Conservation (phyloP, 2,888 invertebrate genomes). For the Athalia rosae region DNA sequence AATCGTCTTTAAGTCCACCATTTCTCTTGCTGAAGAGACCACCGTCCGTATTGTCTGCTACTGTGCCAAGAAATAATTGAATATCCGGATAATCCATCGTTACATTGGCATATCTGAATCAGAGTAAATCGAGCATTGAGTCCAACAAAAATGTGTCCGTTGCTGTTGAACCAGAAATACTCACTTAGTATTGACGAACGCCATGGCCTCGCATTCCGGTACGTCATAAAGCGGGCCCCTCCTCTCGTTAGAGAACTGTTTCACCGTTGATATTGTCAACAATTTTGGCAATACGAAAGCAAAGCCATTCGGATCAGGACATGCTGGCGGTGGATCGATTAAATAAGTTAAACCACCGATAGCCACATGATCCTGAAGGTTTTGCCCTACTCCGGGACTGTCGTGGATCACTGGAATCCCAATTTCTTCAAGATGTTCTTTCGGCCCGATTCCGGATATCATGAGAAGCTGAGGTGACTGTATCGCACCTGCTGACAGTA, state of each 20-base stretch:
- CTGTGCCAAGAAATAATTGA: constrained; percentile 84
- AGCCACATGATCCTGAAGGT: constrained; percentile 89
- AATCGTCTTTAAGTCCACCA: constrained; percentile 80
- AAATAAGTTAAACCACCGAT: constrained; percentile 83
- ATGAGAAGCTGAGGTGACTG: constrained; percentile 90
- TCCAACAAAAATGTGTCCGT: too few relatives aligned
- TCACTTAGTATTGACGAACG: constrained; percentile 83
- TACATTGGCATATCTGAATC: constrained; percentile 77
- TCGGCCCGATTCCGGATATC: constrained; percentile 89
- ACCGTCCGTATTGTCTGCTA: constrained; percentile 86
- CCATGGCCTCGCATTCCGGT: constrained; percentile 87
- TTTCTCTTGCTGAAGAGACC: constrained; percentile 84
- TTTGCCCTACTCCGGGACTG: constrained; percentile 85
- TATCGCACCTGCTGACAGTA: constrained; percentile 89
- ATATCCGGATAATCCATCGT: constrained; percentile 84
- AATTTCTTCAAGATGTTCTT: constrained; percentile 77
- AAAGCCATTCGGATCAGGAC: constrained; percentile 71
- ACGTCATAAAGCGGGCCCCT: constrained; percentile 84
- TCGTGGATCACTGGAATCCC: constrained; percentile 79
- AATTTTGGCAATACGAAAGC: constrained; percentile 83
- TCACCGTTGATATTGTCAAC: constrained; percentile 78
- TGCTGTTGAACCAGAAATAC: constrained; percentile 38
- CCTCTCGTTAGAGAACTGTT: constrained; percentile 78
- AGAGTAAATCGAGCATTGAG: not conserved
- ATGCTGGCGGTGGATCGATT: constrained; percentile 79